Conservation (phyloP, 2,113 vertebrate genomes). For the Ranitomeya imitator region DNA sequence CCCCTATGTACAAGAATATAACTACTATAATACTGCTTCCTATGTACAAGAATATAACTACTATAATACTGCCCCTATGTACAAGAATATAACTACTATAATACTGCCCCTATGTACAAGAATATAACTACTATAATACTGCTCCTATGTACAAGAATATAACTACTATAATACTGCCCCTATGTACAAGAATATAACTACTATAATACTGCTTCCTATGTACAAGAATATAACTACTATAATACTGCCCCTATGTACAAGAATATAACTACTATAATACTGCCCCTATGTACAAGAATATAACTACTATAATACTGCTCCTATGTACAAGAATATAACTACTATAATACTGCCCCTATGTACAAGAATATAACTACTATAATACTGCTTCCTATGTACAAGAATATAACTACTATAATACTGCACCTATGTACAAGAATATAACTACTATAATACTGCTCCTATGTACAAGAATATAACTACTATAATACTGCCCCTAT, state of each 20-base stretch:
- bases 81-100: slow-evolving; percentile 6
- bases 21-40: neutral
- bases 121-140: slow-evolving; percentile 12
- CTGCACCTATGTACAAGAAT: neutral
- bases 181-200: slow-evolving; percentile 8
- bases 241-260: neutral
- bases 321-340: neutral
- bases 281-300: neutral
- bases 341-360: neutral
- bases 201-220: neutral
- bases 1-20: neutral
- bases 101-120: slow-evolving; percentile 3
- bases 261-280: neutral
- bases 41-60: neutral
- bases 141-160: neutral
- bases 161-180: slow-evolving; percentile 9
- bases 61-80: neutral
- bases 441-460: slow-evolving; percentile 4
- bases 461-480: neutral
- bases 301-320: neutral
- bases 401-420: neutral
- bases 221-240: neutral
- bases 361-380: neutral
- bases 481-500: neutral
- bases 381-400: neutral